Percentiles rank a stretch among this genome's conserved stretches.
phyloP scores from a whole-genome alignment of 1,140 invertebrate genomes.

The Glossosoma conforme region DNA sequence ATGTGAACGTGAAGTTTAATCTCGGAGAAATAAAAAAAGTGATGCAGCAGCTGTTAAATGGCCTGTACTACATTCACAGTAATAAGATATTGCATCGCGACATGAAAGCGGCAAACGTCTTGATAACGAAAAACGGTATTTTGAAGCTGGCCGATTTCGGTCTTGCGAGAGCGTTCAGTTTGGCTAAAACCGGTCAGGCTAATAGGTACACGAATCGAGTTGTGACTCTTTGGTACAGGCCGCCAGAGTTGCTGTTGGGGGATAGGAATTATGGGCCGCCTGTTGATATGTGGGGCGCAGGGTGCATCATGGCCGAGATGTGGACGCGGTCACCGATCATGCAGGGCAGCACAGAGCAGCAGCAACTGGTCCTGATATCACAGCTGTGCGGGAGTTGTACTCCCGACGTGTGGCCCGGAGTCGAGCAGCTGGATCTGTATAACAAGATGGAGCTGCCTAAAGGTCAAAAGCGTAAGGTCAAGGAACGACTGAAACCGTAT shows the following conservation, averaged over 20 bases:
- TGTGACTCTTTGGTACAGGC: slow-evolving; percentile 95
- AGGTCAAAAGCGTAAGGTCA: slow-evolving; percentile 87
- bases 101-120: slow-evolving; percentile 99
- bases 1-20: slow-evolving; percentile 94
- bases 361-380: slow-evolving; percentile 91
- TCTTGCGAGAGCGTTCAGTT: slow-evolving; percentile 85
- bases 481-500: slow-evolving; percentile 86
- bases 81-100: slow-evolving; percentile 95
- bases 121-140: slow-evolving; percentile 96
- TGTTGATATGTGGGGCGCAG: slow-evolving; percentile 97
- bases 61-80: slow-evolving; percentile 94
- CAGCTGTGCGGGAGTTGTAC: slow-evolving; percentile 96
- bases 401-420: slow-evolving; percentile 90
- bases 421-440: slow-evolving; percentile 89
- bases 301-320: slow-evolving; percentile 99
- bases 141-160: slow-evolving; percentile 93
- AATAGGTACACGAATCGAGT: slow-evolving; percentile 84
- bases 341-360: slow-evolving; percentile 93
- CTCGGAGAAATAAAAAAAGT: slow-evolving; percentile 98
- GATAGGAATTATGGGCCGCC: slow-evolving; percentile 94
- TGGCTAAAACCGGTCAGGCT: slow-evolving; percentile 77
- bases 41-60: slow-evolving; percentile 95
- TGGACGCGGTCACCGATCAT: slow-evolving; percentile 90
- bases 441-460: slow-evolving; percentile 88
- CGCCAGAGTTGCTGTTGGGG: slow-evolving; percentile 70